Conservation (phyloP, 2,113 vertebrate species). For the Alligator sinensis region DNA sequence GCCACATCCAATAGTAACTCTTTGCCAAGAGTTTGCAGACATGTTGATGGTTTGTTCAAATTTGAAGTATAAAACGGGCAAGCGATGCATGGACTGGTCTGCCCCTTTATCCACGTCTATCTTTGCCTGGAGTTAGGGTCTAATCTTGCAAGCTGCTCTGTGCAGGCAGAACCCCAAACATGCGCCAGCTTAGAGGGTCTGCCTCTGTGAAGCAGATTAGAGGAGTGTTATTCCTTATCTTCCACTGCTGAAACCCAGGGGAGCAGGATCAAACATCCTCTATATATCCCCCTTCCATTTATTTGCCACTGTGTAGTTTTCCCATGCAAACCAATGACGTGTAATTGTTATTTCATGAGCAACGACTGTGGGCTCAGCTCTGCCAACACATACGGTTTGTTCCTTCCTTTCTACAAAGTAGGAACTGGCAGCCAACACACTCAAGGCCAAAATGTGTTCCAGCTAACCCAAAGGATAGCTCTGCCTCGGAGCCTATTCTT, state of each 20-base stretch:
- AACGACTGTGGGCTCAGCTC: fast-evolving
- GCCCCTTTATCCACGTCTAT: background rate
- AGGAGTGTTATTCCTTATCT: background rate
- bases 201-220: fast-evolving
- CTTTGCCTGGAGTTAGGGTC: background rate
- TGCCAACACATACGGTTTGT: fast-evolving
- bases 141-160: background rate
- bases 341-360: background rate
- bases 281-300: fast-evolving
- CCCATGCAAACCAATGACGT: background rate
- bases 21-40: background rate
- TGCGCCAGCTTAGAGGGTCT: background rate
- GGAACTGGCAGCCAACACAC: background rate
- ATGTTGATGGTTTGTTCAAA: background rate
- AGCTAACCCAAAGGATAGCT: fast-evolving
- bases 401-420: background rate
- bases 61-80: background rate
- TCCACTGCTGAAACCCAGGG: fast-evolving
- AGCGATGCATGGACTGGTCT: background rate
- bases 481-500: background rate
- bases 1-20: background rate
- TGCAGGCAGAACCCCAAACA: background rate
- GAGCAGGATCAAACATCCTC: fast-evolving
- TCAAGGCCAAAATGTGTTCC: background rate
- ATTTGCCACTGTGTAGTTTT: fast-evolving